Evolutionary conservation across 1,140 invertebrate genomes (phyloP).

Genomic region (Diuraphis noxia): DNA sequence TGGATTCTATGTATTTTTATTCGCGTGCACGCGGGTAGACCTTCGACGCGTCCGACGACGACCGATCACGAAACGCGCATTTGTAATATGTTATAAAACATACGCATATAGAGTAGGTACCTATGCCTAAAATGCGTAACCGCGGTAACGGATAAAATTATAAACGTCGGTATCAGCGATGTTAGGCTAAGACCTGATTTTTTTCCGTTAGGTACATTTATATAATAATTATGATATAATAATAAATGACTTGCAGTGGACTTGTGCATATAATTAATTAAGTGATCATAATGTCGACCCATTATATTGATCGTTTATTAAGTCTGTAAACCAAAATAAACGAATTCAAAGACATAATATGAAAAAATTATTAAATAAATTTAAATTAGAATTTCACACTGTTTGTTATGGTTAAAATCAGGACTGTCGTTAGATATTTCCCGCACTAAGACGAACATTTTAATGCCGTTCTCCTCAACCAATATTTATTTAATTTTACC

Average conservation of each 20-base stretch:
- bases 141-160: background rate
- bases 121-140: too few relatives aligned
- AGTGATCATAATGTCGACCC: background rate
- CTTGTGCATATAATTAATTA: background rate
- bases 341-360: too few relatives aligned
- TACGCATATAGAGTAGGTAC: too few relatives aligned
- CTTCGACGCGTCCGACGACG: background rate
- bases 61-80: background rate
- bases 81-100: background rate
- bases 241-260: background rate
- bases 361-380: background rate
- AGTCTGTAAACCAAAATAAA: background rate
- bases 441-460: too few relatives aligned
- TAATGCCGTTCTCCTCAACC: too few relatives aligned
- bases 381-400: too few relatives aligned
- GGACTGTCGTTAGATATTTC: too few relatives aligned
- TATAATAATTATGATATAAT: background rate
- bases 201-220: background rate
- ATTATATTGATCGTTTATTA: background rate
- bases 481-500: too few relatives aligned
- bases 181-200: background rate
- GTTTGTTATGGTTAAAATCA: too few relatives aligned
- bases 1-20: background rate
- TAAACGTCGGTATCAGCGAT: too few relatives aligned
- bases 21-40: background rate